phyloP scores from a whole-genome alignment of 2,888 invertebrate species.

The Ophion ventricosus region DNA sequence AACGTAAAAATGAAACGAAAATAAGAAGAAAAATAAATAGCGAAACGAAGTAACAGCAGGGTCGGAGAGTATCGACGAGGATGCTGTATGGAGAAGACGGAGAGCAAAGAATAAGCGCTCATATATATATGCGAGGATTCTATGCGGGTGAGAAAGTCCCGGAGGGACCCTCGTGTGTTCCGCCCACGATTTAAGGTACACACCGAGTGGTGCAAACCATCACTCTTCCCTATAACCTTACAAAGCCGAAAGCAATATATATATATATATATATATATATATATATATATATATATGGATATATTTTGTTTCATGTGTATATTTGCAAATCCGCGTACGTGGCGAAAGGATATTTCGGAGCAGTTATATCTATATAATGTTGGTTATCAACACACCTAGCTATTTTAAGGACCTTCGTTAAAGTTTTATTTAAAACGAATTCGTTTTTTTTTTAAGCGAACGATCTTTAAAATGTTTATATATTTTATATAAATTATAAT shows the following conservation, averaged over 20 bases:
- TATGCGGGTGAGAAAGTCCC: conserved; percentile 81
- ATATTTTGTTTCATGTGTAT: conserved; percentile 4
- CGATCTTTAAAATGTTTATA: no score
- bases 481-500: no score
- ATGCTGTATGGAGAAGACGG: conserved; percentile 27
- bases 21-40: conserved; percentile 7
- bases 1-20: conserved; percentile 13
- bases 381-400: no score
- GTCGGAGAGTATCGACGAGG: conserved; percentile 28
- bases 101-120: conserved; percentile 54
- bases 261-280: background rate
- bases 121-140: conserved; percentile 70
- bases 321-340: background rate
- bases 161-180: conserved; percentile 74
- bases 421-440: no score
- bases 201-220: conserved; percentile 67
- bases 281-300: background rate
- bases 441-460: no score
- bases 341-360: no score
- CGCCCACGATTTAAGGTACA: conserved; percentile 79
- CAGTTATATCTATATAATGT: no score
- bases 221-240: conserved; percentile 59
- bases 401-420: no score
- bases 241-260: conserved; percentile 48
- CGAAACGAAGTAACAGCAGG: background rate